Conservation (phyloP, 1,140 invertebrate genomes). For the Brachionus calyciflorus region DNA sequence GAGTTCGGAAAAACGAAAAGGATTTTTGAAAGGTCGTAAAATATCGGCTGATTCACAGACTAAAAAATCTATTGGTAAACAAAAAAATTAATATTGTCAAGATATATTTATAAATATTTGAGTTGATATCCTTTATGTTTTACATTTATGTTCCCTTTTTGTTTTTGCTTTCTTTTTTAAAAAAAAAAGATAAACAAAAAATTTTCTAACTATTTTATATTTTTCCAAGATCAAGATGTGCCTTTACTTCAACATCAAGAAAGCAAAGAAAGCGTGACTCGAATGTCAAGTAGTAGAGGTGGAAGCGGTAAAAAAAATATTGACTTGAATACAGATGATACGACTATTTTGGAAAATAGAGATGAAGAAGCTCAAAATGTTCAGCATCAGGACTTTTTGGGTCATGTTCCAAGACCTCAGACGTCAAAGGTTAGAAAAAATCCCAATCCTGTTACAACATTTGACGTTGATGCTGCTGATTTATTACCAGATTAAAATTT, state of each 20-base stretch:
- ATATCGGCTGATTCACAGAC: conserved; percentile 2
- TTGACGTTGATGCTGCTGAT: conserved; percentile 10
- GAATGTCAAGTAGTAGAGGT: conserved; percentile 6
- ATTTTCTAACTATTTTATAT: not conserved
- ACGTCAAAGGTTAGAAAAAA: conserved; percentile 51
- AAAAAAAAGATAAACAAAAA: not conserved
- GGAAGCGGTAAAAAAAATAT: conserved; percentile 19
- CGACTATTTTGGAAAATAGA: not conserved
- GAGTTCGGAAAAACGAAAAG: conserved; percentile 45
- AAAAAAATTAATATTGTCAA: too few species aligned
- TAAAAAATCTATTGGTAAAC: conserved; percentile 19
- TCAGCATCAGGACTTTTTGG: conserved; percentile 49
- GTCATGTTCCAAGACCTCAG: conserved; percentile 48
- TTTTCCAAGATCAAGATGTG: conserved; percentile 10
- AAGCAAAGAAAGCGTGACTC: conserved; percentile 5
- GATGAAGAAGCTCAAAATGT: conserved; percentile 16
- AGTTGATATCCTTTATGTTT: not conserved
- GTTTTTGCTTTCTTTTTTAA: too few species aligned
- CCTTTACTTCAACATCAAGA: conserved; percentile 37
- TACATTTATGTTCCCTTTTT: not conserved
- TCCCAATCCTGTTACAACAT: conserved; percentile 38
- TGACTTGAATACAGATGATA: conserved; percentile 41
- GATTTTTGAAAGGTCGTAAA: conserved; percentile 48
- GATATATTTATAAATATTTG: too few species aligned
- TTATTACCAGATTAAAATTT: conserved; percentile 49